Conservation (phyloP, 2,888 invertebrate species). For the Entomobrya proxima region DNA sequence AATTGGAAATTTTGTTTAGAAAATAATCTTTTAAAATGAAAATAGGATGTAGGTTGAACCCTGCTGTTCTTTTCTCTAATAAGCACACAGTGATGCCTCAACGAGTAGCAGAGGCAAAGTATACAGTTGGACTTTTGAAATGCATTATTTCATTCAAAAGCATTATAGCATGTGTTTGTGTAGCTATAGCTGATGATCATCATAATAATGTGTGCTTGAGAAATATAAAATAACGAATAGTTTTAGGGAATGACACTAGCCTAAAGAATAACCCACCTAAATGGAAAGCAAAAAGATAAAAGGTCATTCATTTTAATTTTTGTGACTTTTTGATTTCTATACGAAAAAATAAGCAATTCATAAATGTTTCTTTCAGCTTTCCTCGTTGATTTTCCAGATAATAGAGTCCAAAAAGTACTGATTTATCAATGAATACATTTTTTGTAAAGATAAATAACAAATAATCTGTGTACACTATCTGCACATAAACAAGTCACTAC, state of each 20-base stretch:
- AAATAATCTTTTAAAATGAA: conserved; percentile 30
- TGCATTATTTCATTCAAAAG: no score
- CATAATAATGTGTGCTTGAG: no score
- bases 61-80: conserved; percentile 54
- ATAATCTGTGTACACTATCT: conserved; percentile 12
- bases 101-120: not conserved
- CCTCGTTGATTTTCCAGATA: not conserved
- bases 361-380: conserved; percentile 21
- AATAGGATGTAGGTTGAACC: conserved; percentile 18
- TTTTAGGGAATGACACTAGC: not conserved
- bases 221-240: not conserved
- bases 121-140: no score
- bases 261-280: not conserved
- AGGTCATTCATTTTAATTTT: conserved; percentile 55
- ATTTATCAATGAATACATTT: conserved; percentile 39
- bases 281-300: conserved; percentile 38
- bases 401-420: not conserved
- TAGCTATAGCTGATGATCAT: no score
- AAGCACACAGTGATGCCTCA: not conserved
- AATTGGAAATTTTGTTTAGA: conserved; percentile 19
- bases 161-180: no score
- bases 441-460: conserved; percentile 16
- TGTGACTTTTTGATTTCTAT: conserved; percentile 33
- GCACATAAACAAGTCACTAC: conserved; percentile 59
- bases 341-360: not conserved